phyloP scores from a whole-genome alignment of 1,140 invertebrate species.

The Thereuonema tuberculata region DNA sequence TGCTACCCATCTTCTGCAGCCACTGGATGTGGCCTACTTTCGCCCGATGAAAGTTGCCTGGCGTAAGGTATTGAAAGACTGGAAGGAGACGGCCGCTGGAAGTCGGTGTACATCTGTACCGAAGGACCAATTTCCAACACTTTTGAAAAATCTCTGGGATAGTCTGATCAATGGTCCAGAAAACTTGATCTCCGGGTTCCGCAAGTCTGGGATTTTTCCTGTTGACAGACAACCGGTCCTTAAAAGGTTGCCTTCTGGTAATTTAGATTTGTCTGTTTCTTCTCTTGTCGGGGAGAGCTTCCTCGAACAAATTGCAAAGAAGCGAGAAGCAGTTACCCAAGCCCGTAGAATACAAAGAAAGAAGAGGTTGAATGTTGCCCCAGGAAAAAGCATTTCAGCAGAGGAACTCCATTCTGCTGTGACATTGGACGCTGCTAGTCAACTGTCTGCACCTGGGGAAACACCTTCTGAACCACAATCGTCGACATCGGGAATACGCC shows the following conservation, averaged over 20 bases:
- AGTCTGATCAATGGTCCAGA: not conserved
- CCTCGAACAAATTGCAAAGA: not conserved
- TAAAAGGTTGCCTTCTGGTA: not conserved
- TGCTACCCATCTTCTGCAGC: slow-evolving; percentile 32
- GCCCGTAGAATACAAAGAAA: not conserved
- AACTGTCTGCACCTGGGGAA: not conserved
- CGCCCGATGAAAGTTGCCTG: slow-evolving; percentile 26
- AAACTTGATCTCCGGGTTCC: not conserved
- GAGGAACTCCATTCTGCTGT: not conserved
- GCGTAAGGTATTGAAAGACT: slow-evolving; percentile 8
- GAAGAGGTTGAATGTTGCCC: not conserved
- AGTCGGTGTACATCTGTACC: not conserved
- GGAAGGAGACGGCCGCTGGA: not conserved
- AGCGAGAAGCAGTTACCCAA: not conserved
- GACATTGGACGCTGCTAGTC: not conserved
- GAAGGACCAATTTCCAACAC: not conserved
- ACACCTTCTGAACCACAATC: not conserved
- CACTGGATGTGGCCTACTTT: slow-evolving; percentile 30
- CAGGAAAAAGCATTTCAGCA: not conserved
- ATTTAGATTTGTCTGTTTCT: not conserved
- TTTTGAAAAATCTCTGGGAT: not conserved
- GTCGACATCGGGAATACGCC: not conserved
- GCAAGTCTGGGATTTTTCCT: not conserved
- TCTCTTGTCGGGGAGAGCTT: not conserved
- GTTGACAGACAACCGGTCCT: not conserved